A percentile compares a stretch with the other conserved stretches of the same genome.
phyloP scores from a whole-genome alignment of 2,888 invertebrate genomes.

The Oscheius myriophilus region DNA sequence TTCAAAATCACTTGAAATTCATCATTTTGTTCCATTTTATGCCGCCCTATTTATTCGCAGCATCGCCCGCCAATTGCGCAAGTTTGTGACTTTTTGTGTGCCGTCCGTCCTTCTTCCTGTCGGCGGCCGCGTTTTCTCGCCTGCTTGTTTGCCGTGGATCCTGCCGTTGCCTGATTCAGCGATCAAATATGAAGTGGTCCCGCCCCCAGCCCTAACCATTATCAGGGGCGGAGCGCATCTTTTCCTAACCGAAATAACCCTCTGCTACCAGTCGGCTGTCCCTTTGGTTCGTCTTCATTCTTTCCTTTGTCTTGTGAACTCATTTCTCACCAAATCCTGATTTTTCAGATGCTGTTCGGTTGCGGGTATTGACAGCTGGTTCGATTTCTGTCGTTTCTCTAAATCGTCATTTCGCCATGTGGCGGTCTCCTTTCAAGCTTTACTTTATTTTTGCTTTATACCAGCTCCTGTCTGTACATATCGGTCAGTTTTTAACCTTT shows the following conservation, averaged over 20 bases:
- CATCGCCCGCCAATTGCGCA: too few relatives aligned
- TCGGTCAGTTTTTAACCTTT: slow-evolving; percentile 7
- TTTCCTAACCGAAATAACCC: neutral
- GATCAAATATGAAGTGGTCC: slow-evolving; percentile 23
- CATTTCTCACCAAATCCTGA: neutral
- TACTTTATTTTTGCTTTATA: slow-evolving; percentile 2
- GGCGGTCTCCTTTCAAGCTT: slow-evolving; percentile 19
- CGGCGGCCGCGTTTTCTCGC: slow-evolving; percentile 17
- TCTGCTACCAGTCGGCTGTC: slow-evolving; percentile 6
- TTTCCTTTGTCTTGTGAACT: neutral
- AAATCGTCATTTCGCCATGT: slow-evolving; percentile 4
- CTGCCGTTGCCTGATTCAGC: slow-evolving; percentile 28
- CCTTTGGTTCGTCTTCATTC: neutral
- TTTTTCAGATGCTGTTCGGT: slow-evolving; percentile 22
- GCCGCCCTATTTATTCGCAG: too few relatives aligned
- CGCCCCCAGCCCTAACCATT: slow-evolving; percentile 3
- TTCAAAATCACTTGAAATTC: too few relatives aligned
- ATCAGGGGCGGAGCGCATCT: slow-evolving; percentile 21
- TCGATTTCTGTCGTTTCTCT: too few relatives aligned
- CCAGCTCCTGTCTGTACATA: slow-evolving; percentile 17
- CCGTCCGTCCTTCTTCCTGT: slow-evolving; percentile 13
- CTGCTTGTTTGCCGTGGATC: slow-evolving; percentile 26
- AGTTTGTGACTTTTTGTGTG: too few relatives aligned
- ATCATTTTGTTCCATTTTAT: too few relatives aligned
- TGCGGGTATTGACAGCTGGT: slow-evolving; percentile 9